phyloP scores from a whole-genome alignment of 1,140 invertebrate genomes.

The Monomorium pharaonis region DNA sequence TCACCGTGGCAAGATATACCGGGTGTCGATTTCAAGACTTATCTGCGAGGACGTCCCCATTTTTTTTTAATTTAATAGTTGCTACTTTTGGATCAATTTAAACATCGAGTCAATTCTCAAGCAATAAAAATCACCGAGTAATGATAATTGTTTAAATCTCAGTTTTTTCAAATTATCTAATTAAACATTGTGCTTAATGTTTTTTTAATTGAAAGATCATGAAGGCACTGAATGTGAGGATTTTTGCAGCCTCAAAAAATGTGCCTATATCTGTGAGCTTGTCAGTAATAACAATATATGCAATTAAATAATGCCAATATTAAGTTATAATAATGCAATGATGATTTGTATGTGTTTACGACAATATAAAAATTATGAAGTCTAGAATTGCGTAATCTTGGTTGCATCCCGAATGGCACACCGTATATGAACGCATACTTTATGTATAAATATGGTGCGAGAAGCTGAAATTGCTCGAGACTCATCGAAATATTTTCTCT shows the following conservation, averaged over 20 bases:
- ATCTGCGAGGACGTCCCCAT: too few relatives aligned
- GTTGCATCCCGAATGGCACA: background rate
- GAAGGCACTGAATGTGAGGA: background rate
- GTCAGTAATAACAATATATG: background rate
- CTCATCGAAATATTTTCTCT: background rate
- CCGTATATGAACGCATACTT: background rate
- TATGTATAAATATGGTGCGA: background rate
- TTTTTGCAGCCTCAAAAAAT: background rate
- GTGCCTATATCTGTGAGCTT: background rate
- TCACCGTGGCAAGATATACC: constrained; percentile 20
- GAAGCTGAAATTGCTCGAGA: background rate
- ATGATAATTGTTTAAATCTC: background rate
- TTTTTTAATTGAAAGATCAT: background rate
- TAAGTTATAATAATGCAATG: background rate
- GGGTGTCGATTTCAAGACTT: background rate
- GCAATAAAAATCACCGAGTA: background rate
- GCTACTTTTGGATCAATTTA: background rate
- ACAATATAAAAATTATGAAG: background rate
- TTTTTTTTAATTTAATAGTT: too few relatives aligned
- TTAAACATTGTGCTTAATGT: background rate
- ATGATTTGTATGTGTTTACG: background rate
- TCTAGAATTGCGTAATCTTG: background rate
- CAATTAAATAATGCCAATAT: too few relatives aligned
- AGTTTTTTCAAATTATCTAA: background rate
- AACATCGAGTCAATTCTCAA: too few relatives aligned